Conservation (phyloP, 1,140 invertebrate genomes). For the Drosophila biarmipes region DNA sequence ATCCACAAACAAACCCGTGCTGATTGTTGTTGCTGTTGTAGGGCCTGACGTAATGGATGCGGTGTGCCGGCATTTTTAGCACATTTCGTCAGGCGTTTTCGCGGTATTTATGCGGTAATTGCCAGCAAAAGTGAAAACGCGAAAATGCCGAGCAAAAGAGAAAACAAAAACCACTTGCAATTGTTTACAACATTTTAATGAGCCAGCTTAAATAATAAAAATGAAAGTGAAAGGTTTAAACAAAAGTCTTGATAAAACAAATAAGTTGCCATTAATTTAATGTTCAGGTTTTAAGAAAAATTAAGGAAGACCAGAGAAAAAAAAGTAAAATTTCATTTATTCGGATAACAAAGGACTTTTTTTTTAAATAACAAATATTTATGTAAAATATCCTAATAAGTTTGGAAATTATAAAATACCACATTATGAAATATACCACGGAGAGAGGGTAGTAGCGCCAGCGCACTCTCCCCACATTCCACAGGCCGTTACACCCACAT, state of each 20-base stretch:
- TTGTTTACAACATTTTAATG: conserved; percentile 7
- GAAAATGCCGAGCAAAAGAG: conserved; percentile 43
- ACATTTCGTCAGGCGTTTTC: conserved; percentile 25
- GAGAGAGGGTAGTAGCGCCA: conserved; percentile 30
- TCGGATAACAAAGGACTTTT: background rate
- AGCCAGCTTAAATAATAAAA: background rate
- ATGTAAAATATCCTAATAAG: background rate
- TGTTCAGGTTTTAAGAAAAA: background rate
- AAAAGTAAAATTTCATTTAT: background rate
- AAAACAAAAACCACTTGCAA: conserved; percentile 22
- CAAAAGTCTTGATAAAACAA: background rate
- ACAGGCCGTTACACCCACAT: conserved; percentile 25
- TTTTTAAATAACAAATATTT: background rate
- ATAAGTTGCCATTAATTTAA: conserved; percentile 10
- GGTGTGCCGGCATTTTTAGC: conserved; percentile 56
- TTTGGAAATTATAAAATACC: background rate
- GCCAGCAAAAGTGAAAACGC: conserved; percentile 62
- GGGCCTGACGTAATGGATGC: conserved; percentile 49
- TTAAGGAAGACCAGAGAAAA: background rate
- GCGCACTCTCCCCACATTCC: conserved; percentile 47
- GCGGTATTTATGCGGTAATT: conserved; percentile 37
- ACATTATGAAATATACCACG: background rate
- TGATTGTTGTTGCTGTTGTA: conserved; percentile 46
- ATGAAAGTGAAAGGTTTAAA: conserved; percentile 20
- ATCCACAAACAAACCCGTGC: conserved; percentile 69